Evolutionary conservation across 2,888 invertebrate species (phyloP).

Genomic region (Tuta absoluta): DNA sequence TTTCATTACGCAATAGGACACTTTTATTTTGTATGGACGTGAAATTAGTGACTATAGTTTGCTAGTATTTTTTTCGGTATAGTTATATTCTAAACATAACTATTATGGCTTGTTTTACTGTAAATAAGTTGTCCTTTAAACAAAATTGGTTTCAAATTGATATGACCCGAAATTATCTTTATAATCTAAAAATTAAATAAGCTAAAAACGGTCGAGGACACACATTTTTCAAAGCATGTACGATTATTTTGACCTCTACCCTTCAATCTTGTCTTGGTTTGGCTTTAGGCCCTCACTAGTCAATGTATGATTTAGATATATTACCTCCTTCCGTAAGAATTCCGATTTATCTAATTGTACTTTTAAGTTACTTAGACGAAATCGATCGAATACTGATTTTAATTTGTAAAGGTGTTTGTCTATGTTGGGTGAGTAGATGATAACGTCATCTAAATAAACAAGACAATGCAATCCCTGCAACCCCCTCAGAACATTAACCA

Average conservation of each 20-base stretch:
- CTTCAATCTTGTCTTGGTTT: background rate
- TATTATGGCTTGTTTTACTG: slow-evolving; percentile 14
- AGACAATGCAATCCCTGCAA: background rate
- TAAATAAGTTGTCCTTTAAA: background rate
- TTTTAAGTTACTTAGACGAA: too few relatives aligned
- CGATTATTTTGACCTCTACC: slow-evolving; percentile 20
- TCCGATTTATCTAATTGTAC: too few relatives aligned
- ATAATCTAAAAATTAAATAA: too few relatives aligned
- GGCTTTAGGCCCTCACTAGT: too few relatives aligned
- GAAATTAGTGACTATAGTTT: slow-evolving; percentile 18
- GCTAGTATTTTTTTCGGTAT: slow-evolving; percentile 8
- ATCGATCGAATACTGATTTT: too few relatives aligned
- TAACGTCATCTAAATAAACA: background rate
- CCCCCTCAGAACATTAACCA: slow-evolving; percentile 25
- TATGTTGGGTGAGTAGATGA: too few relatives aligned
- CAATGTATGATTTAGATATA: too few relatives aligned
- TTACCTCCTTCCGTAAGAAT: too few relatives aligned
- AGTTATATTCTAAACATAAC: slow-evolving; percentile 20
- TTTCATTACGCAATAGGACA: slow-evolving; percentile 10
- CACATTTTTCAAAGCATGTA: slow-evolving; percentile 13
- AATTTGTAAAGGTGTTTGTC: too few relatives aligned
- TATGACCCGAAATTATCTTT: slow-evolving; percentile 11
- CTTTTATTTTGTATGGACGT: slow-evolving; percentile 23
- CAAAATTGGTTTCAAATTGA: slow-evolving; percentile 5
- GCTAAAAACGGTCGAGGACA: slow-evolving; percentile 8